A percentile compares a stretch with the other conserved stretches of the same genome.
These are phyloP conservation scores for Patiria miniata DNA, from an alignment of 35 echinoderm and acorn worm species.

Conservation along the genomic window DNA sequence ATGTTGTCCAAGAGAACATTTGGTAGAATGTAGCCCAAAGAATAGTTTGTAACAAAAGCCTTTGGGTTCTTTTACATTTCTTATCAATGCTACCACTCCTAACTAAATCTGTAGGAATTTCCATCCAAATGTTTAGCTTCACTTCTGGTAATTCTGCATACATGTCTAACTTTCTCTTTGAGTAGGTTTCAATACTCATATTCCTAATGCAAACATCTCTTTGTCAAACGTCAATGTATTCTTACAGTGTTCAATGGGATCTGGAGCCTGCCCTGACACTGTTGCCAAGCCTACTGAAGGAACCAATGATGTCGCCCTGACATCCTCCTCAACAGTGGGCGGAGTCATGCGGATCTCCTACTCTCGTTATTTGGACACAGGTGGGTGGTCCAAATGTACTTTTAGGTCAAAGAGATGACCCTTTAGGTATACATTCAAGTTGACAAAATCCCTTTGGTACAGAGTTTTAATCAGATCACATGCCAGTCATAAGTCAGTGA, in stretches of 20 bases:
- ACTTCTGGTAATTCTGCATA: no score
- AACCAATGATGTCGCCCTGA: background rate
- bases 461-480: no score
- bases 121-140: no score
- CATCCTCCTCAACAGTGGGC: background rate
- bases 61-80: background rate
- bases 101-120: background rate
- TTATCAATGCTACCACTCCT: background rate
- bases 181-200: no score
- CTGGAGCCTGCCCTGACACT: constrained; percentile 31
- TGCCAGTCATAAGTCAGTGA: no score
- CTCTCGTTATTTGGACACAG: constrained; percentile 9
- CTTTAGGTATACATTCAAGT: no score
- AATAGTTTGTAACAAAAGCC: no score
- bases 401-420: no score
- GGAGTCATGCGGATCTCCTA: constrained; percentile 10
- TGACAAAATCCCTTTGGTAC: no score
- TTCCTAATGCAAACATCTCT: no score
- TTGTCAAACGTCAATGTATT: background rate
- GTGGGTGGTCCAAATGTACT: background rate
- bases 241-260: constrained; percentile 29
- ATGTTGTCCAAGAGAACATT: background rate
- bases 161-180: no score
- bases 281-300: background rate
- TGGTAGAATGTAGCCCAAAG: no score